phyloP scores from a whole-genome alignment of 2,797 vertebrate species.

The Eremophila alpestris region DNA sequence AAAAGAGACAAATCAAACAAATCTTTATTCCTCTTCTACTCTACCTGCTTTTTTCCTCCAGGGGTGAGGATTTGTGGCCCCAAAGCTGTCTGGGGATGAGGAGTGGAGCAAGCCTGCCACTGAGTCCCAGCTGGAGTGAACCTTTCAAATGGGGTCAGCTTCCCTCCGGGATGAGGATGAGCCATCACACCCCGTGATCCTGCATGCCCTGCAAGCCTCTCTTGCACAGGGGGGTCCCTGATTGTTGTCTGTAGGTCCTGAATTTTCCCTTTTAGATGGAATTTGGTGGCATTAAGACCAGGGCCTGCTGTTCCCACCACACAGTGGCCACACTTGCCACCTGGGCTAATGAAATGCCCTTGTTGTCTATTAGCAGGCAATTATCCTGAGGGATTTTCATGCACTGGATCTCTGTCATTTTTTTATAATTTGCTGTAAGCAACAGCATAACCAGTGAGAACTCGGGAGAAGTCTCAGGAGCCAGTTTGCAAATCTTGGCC shows the following conservation, averaged over 20 bases:
- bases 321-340: not conserved
- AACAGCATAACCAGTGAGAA: not conserved
- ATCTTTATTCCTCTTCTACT: not conserved
- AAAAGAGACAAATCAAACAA: not conserved
- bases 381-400: not conserved
- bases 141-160: not conserved
- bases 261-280: not conserved
- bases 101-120: not conserved
- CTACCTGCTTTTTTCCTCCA: not conserved
- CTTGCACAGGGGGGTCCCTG: not conserved
- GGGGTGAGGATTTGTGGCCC: not conserved
- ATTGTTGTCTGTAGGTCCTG: not conserved
- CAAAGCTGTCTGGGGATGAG: rapidly evolving
- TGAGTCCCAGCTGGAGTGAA: not conserved
- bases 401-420: not conserved
- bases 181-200: not conserved
- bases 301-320: not conserved
- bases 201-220: not conserved
- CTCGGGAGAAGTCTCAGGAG: not conserved
- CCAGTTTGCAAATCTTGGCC: not conserved
- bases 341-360: not conserved
- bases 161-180: not conserved
- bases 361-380: not conserved
- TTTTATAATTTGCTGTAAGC: not conserved
- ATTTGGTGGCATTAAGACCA: rapidly evolving